Conservation (phyloP, 23 tunicate genomes). For the Aplidium turbinatum region DNA sequence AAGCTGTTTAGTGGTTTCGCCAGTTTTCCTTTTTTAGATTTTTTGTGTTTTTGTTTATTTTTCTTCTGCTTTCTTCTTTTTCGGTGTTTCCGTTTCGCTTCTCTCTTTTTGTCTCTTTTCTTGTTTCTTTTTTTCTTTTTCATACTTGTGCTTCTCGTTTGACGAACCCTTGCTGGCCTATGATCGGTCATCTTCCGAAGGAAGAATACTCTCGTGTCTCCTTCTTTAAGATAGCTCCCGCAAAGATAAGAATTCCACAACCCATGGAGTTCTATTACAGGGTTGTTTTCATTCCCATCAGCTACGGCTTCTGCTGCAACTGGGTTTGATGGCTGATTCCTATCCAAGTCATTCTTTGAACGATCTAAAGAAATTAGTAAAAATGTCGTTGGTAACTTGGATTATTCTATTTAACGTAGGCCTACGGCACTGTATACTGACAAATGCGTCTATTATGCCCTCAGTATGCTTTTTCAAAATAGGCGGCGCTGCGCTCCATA, state of each 20-base stretch:
- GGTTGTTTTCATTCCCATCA: constrained; percentile 10
- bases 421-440: too few species aligned
- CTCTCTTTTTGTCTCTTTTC: background rate
- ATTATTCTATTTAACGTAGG: too few species aligned
- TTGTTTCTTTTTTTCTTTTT: background rate
- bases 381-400: too few species aligned
- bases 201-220: constrained; percentile 82
- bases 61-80: constrained; percentile 15
- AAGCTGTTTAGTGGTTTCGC: too few species aligned
- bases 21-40: too few species aligned
- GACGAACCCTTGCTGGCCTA: background rate
- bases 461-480: too few species aligned
- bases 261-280: constrained; percentile 52
- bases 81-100: background rate
- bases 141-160: background rate
- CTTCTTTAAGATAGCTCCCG: constrained; percentile 54
- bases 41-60: too few species aligned
- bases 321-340: too few species aligned
- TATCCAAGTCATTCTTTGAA: too few species aligned
- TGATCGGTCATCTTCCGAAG: constrained; percentile 59
- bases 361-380: too few species aligned
- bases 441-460: too few species aligned
- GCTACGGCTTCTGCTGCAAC: background rate
- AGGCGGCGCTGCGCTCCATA: too few species aligned
- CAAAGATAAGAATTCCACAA: constrained; percentile 65